phyloP scores from a whole-genome alignment of 2,888 invertebrate species.

The Cynaeus angustus region DNA sequence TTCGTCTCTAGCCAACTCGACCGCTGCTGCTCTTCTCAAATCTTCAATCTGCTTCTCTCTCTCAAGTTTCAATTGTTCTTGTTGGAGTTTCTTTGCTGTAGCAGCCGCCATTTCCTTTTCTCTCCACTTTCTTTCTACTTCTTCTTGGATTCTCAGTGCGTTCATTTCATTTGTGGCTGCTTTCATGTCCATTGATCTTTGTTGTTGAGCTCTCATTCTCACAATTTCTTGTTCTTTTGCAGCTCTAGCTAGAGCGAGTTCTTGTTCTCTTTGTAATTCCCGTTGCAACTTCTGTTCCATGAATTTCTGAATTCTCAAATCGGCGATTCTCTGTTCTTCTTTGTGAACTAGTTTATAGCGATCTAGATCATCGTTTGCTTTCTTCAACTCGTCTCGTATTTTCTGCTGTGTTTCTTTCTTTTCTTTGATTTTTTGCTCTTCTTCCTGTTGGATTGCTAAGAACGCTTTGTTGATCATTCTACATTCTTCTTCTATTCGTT shows the following conservation, averaged over 20 bases:
- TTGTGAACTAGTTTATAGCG: conserved; percentile 77
- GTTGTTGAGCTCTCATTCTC: conserved; percentile 72
- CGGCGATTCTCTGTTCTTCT: conserved; percentile 79
- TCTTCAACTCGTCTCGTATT: conserved; percentile 76
- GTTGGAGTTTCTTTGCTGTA: conserved; percentile 74
- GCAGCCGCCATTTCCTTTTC: conserved; percentile 78
- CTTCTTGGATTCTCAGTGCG: conserved; percentile 73
- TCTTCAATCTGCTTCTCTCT: conserved; percentile 73
- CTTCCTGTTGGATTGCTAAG: conserved; percentile 79
- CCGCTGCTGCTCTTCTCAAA: conserved; percentile 77
- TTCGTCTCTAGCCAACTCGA: conserved; percentile 79
- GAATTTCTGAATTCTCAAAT: conserved; percentile 78
- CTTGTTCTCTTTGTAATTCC: conserved; percentile 75
- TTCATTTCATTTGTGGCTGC: conserved; percentile 73
- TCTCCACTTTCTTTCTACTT: conserved; percentile 81
- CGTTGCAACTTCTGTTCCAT: conserved; percentile 77
- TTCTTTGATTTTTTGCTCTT: conserved; percentile 76
- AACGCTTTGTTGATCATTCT: conserved; percentile 77
- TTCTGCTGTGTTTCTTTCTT: conserved; percentile 73
- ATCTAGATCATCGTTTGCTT: conserved; percentile 77
- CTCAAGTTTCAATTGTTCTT: conserved; percentile 70
- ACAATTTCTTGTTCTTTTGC: conserved; percentile 79
- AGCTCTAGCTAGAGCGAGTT: conserved; percentile 73
- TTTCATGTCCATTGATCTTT: conserved; percentile 74
- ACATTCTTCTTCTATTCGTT: conserved; percentile 81